Evolutionary conservation across 2,888 invertebrate species (phyloP).

Genomic region (Bruchidius siliquastri): DNA sequence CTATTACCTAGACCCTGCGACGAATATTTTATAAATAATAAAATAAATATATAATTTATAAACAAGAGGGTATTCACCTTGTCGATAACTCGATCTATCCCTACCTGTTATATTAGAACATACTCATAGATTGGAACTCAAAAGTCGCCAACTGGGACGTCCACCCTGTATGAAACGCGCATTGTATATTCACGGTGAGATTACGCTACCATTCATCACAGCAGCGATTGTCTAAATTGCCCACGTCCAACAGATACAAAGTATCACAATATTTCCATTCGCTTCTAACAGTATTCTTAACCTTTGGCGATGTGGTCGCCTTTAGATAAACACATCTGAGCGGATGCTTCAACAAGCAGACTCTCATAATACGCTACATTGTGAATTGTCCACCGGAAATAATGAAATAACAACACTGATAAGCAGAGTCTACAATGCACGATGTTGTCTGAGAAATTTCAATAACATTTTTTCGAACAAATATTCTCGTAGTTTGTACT

Average conservation of each 20-base stretch:
- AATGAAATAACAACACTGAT: conserved; percentile 7
- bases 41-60: no score
- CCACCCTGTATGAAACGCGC: no score
- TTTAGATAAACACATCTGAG: not conserved
- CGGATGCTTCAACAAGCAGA: not conserved
- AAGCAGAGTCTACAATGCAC: conserved; percentile 6
- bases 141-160: no score
- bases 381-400: conserved; percentile 10
- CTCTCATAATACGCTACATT: not conserved
- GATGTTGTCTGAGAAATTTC: conserved; percentile 2
- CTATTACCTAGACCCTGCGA: no score
- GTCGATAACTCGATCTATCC: no score
- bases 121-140: no score
- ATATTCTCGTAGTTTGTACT: not conserved
- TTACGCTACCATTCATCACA: no score
- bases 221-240: no score
- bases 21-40: no score
- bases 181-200: no score
- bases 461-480: not conserved
- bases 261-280: not conserved
- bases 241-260: not conserved
- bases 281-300: not conserved
- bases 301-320: not conserved
- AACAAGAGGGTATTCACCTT: no score
- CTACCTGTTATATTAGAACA: no score